phyloP scores from a whole-genome alignment of 2,888 invertebrate species.

The Plemyria rubiginata region DNA sequence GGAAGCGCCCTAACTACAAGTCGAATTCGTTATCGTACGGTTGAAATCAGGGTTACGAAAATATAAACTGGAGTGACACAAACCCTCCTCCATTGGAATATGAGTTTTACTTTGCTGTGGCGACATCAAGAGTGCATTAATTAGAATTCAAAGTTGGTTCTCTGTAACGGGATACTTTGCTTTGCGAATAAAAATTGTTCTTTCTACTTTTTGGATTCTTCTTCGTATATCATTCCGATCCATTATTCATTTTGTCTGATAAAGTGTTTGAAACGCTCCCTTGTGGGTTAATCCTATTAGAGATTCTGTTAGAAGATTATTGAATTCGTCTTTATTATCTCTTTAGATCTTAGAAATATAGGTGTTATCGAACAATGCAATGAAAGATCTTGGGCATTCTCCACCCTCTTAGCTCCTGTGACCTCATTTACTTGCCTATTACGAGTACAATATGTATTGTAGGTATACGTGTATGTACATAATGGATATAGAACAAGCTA shows the following conservation, averaged over 20 bases:
- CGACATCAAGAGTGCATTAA: constrained; percentile 18
- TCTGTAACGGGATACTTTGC: constrained; percentile 22
- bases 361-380: too few relatives aligned
- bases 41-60: not conserved
- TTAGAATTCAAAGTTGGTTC: constrained; percentile 22
- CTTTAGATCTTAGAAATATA: not conserved
- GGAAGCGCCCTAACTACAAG: not conserved
- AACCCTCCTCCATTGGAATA: not conserved
- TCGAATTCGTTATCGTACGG: not conserved
- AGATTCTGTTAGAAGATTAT: not conserved
- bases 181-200: constrained; percentile 18
- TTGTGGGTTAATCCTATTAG: not conserved
- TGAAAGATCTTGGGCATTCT: too few relatives aligned
- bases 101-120: constrained; percentile 11
- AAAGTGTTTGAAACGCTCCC: not conserved
- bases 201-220: constrained; percentile 6
- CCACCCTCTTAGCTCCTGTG: too few relatives aligned
- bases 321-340: not conserved
- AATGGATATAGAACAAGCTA: too few relatives aligned
- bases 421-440: too few relatives aligned
- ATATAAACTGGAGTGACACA: constrained; percentile 1
- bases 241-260: constrained; percentile 12
- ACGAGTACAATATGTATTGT: too few relatives aligned
- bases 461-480: too few relatives aligned
- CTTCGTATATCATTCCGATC: constrained; percentile 3